Percentiles rank a stretch among this genome's conserved stretches.
Evolutionary conservation across 1,140 invertebrate genomes (phyloP).

Genomic region (Drosophila chauvacae): DNA sequence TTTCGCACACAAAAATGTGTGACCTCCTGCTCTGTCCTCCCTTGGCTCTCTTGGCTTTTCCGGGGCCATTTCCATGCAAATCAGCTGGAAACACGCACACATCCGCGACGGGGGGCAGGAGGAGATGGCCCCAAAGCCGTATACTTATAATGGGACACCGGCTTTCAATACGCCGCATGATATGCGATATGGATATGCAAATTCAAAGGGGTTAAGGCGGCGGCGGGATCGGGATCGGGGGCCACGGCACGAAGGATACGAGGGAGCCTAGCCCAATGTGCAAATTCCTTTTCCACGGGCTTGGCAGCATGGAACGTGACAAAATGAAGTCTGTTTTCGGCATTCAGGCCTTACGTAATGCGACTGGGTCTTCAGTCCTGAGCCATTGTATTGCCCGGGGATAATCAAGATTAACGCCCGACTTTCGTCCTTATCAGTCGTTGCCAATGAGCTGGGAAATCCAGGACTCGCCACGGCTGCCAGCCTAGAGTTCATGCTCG

Average conservation of each 20-base stretch:
- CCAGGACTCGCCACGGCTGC: constrained; percentile 5
- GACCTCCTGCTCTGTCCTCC: not conserved
- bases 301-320: constrained; percentile 51
- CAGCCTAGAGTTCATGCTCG: constrained; percentile 18
- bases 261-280: constrained; percentile 45
- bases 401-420: constrained; percentile 52
- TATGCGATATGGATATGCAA: constrained; percentile 68
- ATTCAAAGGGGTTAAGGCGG: constrained; percentile 52
- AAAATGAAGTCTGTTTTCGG: constrained; percentile 49
- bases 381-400: constrained; percentile 42
- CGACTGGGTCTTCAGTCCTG: constrained; percentile 22
- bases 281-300: constrained; percentile 54
- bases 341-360: constrained; percentile 67
- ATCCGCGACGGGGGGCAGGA: constrained; percentile 3
- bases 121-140: constrained; percentile 28
- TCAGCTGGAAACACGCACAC: constrained; percentile 67
- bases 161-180: constrained; percentile 65
- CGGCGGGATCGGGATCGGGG: constrained; percentile 6
- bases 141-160: constrained; percentile 57
- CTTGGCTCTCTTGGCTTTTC: not conserved
- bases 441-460: constrained; percentile 12
- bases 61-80: constrained; percentile 67
- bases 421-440: constrained; percentile 31
- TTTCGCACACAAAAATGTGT: constrained; percentile 20
- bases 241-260: not conserved